phyloP scores from a whole-genome alignment of 2,113 vertebrate genomes.

The Ammodramus savannarum region DNA sequence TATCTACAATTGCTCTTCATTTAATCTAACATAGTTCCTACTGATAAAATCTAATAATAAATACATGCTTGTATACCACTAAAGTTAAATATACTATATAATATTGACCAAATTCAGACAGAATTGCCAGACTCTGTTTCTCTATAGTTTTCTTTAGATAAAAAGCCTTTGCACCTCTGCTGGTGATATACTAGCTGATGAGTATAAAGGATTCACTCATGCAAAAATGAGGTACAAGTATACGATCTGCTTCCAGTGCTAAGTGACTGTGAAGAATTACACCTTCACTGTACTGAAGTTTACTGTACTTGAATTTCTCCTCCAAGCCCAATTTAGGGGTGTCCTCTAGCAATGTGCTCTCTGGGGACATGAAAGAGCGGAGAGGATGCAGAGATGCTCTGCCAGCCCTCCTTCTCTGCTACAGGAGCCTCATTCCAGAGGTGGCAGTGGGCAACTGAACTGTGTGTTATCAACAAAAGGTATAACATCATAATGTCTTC shows the following conservation, averaged over 20 bases:
- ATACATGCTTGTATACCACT: not conserved
- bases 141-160: not conserved
- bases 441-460: not conserved
- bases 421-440: not conserved
- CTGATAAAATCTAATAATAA: not conserved
- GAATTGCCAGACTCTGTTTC: not conserved
- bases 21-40: not conserved
- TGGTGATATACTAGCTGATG: not conserved
- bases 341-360: not conserved
- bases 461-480: not conserved
- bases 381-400: not conserved
- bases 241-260: not conserved
- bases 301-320: not conserved
- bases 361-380: not conserved
- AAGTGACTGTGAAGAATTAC: not conserved
- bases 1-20: not conserved
- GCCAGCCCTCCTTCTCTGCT: not conserved
- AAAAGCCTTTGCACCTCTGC: not conserved
- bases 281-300: not conserved
- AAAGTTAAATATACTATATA: not conserved
- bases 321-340: not conserved
- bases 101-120: not conserved
- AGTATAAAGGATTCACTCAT: not conserved
- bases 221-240: not conserved
- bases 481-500: not conserved